These are phyloP conservation scores for Drosophila robusta DNA, from an alignment of 2,888 invertebrate genomes.

Conservation along the genomic window DNA sequence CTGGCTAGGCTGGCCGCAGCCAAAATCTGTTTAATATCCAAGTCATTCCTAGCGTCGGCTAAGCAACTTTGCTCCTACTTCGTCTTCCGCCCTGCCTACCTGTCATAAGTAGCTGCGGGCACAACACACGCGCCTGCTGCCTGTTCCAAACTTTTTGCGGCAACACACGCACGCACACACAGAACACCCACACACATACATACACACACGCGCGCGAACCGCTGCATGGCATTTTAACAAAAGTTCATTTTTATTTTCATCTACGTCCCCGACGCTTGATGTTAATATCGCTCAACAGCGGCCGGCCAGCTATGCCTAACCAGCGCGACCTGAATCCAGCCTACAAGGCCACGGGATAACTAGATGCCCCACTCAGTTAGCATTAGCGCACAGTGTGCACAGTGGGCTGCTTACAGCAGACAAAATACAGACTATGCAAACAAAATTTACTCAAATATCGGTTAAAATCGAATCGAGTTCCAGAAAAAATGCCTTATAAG, in stretches of 20 bases:
- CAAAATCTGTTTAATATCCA: slow-evolving; percentile 65
- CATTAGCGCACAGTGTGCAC: slow-evolving; percentile 37
- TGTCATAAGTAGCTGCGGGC: slow-evolving; percentile 57
- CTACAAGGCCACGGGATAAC: slow-evolving; percentile 32
- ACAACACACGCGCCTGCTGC: slow-evolving; percentile 52
- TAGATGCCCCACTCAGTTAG: slow-evolving; percentile 13
- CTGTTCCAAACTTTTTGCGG: slow-evolving; percentile 46
- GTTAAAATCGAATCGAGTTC: neutral
- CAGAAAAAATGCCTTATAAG: too few relatives aligned
- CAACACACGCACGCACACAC: slow-evolving; percentile 27
- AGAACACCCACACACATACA: slow-evolving; percentile 25
- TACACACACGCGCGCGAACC: slow-evolving; percentile 19
- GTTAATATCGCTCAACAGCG: slow-evolving; percentile 70
- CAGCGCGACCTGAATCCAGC: neutral
- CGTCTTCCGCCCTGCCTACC: neutral
- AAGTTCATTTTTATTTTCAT: slow-evolving; percentile 71
- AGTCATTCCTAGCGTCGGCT: slow-evolving; percentile 34
- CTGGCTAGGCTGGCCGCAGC: slow-evolving; percentile 17
- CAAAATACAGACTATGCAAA: neutral
- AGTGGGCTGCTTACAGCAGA: neutral
- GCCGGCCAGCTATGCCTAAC: slow-evolving; percentile 39
- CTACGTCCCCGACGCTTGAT: slow-evolving; percentile 61
- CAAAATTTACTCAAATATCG: neutral
- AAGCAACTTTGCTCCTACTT: slow-evolving; percentile 16
- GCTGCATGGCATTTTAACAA: slow-evolving; percentile 40